These are phyloP conservation scores for Camelus dromedarius DNA, from an alignment of 2,113 vertebrate genomes.

Conservation along the genomic window DNA sequence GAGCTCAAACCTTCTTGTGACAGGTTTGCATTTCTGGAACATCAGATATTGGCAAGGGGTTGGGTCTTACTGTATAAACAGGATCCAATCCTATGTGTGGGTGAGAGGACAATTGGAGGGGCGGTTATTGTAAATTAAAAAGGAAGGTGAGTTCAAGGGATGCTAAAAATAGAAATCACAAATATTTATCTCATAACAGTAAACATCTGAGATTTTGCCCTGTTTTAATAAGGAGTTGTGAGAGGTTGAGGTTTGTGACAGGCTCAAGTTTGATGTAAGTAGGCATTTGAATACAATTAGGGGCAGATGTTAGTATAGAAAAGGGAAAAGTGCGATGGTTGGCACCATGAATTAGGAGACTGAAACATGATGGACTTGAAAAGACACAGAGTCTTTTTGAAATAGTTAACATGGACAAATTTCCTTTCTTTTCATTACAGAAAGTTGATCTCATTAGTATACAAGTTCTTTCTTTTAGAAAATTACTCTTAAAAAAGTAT, in stretches of 20 bases:
- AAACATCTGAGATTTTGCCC: not conserved
- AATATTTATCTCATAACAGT: not conserved
- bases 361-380: not conserved
- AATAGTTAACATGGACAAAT: not conserved
- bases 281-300: not conserved
- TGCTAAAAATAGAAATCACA: not conserved
- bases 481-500: not conserved
- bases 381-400: conserved; percentile 7
- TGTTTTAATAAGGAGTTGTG: not conserved
- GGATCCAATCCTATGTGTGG: not conserved
- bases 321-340: not conserved
- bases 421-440: not conserved
- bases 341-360: not conserved
- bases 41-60: not conserved
- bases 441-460: not conserved
- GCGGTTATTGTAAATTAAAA: not conserved
- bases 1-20: not conserved
- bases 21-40: not conserved
- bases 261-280: not conserved
- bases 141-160: not conserved
- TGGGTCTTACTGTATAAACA: not conserved
- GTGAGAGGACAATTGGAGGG: not conserved
- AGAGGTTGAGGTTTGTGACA: not conserved
- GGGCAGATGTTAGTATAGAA: not conserved
- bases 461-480: not conserved